Evolutionary conservation across 1,140 invertebrate genomes (phyloP), one percentile per base, ranked within the genome.

Genomic region (Drosophila rhopaloa): DNA sequence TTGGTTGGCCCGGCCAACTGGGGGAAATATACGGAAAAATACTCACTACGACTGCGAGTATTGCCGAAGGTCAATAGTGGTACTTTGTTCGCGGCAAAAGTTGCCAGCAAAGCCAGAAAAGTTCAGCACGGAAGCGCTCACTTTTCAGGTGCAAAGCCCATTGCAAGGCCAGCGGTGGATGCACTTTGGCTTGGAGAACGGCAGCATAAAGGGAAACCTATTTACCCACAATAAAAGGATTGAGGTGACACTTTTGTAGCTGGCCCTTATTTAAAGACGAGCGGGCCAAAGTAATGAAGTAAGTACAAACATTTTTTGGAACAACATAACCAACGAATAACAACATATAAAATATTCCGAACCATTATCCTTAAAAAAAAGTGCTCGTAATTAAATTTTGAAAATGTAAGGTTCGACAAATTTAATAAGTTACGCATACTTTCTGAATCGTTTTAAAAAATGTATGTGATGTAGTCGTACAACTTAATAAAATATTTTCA

Each of bases 21-120:
- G 66, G 70, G 38, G 58, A 67, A 75, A 61, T 47, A 41, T 58
- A 66, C 41, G 35, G 57, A 57, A 71, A 58, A 53, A 53, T 59
- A 66, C 37, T 59, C 47, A 48, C 27, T 57, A 44, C 70, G 27
- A 24, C 60, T 80, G 29, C 35, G 38, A 38, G 37, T 65, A 88
- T 88, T 88, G 67, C 63, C 83, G 83, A 71, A 74, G 65, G 84
- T 78, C 82, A 61, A 59, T 71, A 76, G 71, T 74, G 54, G 58
- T 71, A 57, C 35, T 63, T 59, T 70, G 66, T 50, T 35, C 11
- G 35, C 40, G 70, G 72, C 27, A 65, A 75, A 51, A 76, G 72
- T 76, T 67, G 47, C 29, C 16, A 51, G 44, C 37, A 67, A 27
- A 37, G 61, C 41, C 44, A 55, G 38, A 19, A 67, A 54, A 73